These are phyloP conservation scores for Haliclystus octoradiatus DNA, from an alignment of 30 jellyfish, hydroid and myxozoan genomes.

Conservation along the genomic window DNA sequence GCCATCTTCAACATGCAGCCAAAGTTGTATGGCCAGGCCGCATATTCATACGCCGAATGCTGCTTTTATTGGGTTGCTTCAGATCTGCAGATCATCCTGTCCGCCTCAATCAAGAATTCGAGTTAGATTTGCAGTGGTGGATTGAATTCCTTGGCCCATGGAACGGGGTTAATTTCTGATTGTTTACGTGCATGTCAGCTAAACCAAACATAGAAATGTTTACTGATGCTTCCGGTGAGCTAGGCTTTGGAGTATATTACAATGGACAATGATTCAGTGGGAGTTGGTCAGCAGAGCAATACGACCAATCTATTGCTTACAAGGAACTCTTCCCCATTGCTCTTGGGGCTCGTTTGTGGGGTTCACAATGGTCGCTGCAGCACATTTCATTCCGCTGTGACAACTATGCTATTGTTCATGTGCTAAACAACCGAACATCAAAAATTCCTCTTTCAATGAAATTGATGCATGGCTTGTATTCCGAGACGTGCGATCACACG, in stretches of 20 bases:
- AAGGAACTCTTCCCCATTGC: too few species aligned
- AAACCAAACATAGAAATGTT: background rate
- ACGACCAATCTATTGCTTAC: too few species aligned
- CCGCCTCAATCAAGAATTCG: background rate
- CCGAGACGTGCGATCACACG: too few species aligned
- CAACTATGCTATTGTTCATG: too few species aligned
- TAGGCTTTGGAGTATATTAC: background rate
- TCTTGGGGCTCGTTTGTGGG: too few species aligned
- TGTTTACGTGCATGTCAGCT: background rate
- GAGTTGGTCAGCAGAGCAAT: background rate
- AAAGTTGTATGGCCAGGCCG: conserved; percentile 1
- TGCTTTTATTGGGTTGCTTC: background rate
- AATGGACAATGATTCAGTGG: background rate
- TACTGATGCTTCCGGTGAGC: background rate
- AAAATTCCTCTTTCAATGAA: too few species aligned
- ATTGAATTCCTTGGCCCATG: conserved; percentile 1
- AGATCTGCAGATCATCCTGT: background rate
- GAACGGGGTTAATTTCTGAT: conserved; percentile 5
- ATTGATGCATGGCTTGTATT: too few species aligned
- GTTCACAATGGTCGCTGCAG: too few species aligned
- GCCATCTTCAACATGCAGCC: background rate
- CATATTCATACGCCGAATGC: background rate
- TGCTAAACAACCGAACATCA: too few species aligned
- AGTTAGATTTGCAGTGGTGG: conserved; percentile 11
- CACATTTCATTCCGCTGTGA: too few species aligned